Percentiles rank a stretch among this genome's conserved stretches.
Conservation (phyloP, 2,797 vertebrate species). For the Remorina albescens region DNA sequence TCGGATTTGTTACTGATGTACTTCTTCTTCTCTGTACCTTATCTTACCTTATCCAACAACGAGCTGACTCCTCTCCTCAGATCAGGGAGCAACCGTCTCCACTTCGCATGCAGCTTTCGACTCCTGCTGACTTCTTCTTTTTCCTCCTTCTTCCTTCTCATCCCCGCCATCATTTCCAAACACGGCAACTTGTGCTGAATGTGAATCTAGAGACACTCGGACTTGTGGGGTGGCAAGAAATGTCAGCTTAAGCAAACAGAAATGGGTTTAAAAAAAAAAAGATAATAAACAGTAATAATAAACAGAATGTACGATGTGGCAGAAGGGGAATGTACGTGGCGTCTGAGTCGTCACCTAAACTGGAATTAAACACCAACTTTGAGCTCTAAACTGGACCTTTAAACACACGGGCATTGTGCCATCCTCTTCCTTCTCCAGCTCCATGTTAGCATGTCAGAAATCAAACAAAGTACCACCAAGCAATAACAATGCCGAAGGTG, state of each 20-base stretch:
- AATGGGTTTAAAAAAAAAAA: constrained; percentile 2
- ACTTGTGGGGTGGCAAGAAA: constrained; percentile 32
- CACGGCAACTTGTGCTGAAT: constrained; percentile 60
- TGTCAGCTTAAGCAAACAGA: constrained; percentile 35
- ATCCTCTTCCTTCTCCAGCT: constrained; percentile 49
- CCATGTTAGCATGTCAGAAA: constrained; percentile 67
- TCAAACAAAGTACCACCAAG: constrained; percentile 64
- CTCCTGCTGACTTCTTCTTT: constrained; percentile 29
- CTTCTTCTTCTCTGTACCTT: constrained; percentile 68
- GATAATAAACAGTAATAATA: too few relatives aligned
- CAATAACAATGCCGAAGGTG: constrained; percentile 67
- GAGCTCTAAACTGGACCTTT: constrained; percentile 11
- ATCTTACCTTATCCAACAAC: constrained; percentile 44
- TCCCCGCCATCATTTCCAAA: constrained; percentile 29
- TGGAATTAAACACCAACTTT: constrained; percentile 51
- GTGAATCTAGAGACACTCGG: constrained; percentile 51
- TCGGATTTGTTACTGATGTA: constrained; percentile 72
- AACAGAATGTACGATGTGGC: constrained; percentile 54
- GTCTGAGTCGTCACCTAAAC: constrained; percentile 33
- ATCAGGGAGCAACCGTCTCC: constrained; percentile 62
- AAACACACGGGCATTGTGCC: constrained; percentile 10
- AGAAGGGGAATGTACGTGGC: constrained; percentile 67
- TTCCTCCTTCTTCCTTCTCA: constrained; percentile 22
- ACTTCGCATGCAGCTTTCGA: constrained; percentile 71
- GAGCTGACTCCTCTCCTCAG: constrained; percentile 49